Base-by-base conservation (phyloP, 1,140 invertebrate species). In the Sycophila sp. region DNA sequence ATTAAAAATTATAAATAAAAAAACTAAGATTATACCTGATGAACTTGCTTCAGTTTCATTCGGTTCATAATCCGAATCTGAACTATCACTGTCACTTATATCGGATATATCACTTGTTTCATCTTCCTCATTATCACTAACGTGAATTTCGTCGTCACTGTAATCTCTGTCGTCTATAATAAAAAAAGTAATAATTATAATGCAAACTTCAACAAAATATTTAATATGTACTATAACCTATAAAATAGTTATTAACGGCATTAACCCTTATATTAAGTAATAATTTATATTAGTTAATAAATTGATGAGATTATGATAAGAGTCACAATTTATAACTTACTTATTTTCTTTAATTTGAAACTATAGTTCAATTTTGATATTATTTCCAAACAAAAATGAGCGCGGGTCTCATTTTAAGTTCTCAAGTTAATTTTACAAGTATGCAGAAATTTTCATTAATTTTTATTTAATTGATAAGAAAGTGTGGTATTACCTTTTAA, bases 91-190 rank as follows among this genome's bases (percentile, higher is more conserved):
- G 47, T 55, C 49, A 55, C 36, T 42, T 34, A 30, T 30, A 38
- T 49, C 13, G 24, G n/a, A 51, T 26, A n/a, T 10, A n/a, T 13
- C 26, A 51, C 47, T 64, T n/a, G n/a, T n/a, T 13, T 26, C 45
- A 42, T 8, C 32, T 38, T 49, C 22, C 1, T 63, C 60, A 49
- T 13, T 34, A 19, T 63, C 60, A 36, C 19, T 49, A 8, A 36
- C 24, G 38, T 63, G 34, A 19, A 53, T 30, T 53, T 65, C 71
- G 42, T 63, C 30, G 30, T 59, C 56, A 6, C 4, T 26, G 8
- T 59, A 11, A 36, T 68, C 66, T 56, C 32, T 30, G 26, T 32
- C 56, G 64, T 34, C 69, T 68, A 71, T 78, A 70, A 80, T n/a
- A n/a, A n/a, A n/a, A n/a, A n/a, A n/a, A n/a, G n/a, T n/a, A 77